Percentiles rank a stretch among this genome's conserved stretches.
These are phyloP conservation scores for Drosophila simulans DNA, from an alignment of 1,140 invertebrate species.

Conservation along the genomic window DNA sequence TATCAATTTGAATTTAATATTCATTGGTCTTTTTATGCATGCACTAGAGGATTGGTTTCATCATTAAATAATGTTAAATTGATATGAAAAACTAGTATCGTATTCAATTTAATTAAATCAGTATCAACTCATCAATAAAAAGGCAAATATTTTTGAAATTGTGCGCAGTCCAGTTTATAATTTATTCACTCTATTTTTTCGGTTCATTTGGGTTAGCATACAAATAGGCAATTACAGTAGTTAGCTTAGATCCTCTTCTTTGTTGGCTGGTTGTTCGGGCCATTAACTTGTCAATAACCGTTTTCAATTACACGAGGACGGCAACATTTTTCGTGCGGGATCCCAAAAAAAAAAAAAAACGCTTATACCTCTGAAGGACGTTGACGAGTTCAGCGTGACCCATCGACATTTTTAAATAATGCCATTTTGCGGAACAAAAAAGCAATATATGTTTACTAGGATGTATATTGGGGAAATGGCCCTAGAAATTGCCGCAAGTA, in stretches of 20 bases:
- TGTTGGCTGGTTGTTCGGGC: slow-evolving; percentile 46
- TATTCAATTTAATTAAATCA: background rate
- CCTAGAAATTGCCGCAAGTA: slow-evolving; percentile 35
- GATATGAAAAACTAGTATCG: background rate
- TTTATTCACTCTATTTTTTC: slow-evolving; percentile 43
- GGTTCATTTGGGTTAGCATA: slow-evolving; percentile 60
- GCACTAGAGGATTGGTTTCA: too few relatives aligned
- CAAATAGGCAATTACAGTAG: slow-evolving; percentile 75
- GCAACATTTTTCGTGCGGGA: slow-evolving; percentile 12
- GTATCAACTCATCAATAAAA: background rate
- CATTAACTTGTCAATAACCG: slow-evolving; percentile 82
- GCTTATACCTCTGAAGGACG: slow-evolving; percentile 29
- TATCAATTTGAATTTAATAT: too few relatives aligned
- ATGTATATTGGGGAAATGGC: slow-evolving; percentile 30
- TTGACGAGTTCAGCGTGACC: slow-evolving; percentile 71
- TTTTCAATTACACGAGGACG: slow-evolving; percentile 73
- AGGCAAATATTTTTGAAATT: background rate
- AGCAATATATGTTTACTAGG: slow-evolving; percentile 29
- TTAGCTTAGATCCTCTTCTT: slow-evolving; percentile 26
- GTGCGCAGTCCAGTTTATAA: slow-evolving; percentile 6
- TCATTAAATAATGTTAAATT: too few relatives aligned
- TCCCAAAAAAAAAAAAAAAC: slow-evolving; percentile 1
- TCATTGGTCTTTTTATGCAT: background rate
- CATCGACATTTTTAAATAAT: slow-evolving; percentile 81
- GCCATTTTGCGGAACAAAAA: slow-evolving; percentile 64